phyloP scores from a whole-genome alignment of 2,888 invertebrate species.

The Eupithecia abbreviata region DNA sequence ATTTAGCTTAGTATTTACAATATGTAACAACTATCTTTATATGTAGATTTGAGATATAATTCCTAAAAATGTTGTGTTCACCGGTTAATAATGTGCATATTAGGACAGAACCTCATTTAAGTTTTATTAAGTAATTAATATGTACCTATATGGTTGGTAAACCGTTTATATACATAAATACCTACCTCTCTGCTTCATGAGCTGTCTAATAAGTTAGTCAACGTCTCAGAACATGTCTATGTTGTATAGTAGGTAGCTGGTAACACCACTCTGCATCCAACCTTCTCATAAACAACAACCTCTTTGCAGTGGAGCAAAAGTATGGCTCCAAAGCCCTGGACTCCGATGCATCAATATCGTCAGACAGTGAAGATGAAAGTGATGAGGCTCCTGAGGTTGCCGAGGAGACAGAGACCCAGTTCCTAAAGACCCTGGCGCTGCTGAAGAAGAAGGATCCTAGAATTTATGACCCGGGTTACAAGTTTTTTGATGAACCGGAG shows the following conservation, averaged over 20 bases:
- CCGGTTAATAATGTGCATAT: too few species aligned
- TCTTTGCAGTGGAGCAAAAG: constrained; percentile 87
- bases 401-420: constrained; percentile 91
- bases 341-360: constrained; percentile 72
- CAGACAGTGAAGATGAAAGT: constrained; percentile 87
- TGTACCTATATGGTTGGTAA: too few species aligned
- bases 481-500: constrained; percentile 85
- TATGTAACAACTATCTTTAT: too few species aligned
- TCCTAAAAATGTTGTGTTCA: too few species aligned
- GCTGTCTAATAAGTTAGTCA: neutral
- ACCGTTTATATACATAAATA: too few species aligned
- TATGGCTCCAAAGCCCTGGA: constrained; percentile 85
- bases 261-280: neutral
- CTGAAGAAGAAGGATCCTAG: constrained; percentile 94
- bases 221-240: neutral
- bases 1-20: too few species aligned
- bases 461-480: constrained; percentile 91
- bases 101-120: too few species aligned
- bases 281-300: neutral
- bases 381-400: constrained; percentile 83
- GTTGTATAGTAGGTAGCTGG: neutral
- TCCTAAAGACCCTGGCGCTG: constrained; percentile 92
- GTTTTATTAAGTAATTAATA: too few species aligned
- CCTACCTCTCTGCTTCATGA: neutral
- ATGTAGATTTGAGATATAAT: too few species aligned